phyloP scores from a whole-genome alignment of 2,888 invertebrate genomes.

The Sinhomidia bicolor region DNA sequence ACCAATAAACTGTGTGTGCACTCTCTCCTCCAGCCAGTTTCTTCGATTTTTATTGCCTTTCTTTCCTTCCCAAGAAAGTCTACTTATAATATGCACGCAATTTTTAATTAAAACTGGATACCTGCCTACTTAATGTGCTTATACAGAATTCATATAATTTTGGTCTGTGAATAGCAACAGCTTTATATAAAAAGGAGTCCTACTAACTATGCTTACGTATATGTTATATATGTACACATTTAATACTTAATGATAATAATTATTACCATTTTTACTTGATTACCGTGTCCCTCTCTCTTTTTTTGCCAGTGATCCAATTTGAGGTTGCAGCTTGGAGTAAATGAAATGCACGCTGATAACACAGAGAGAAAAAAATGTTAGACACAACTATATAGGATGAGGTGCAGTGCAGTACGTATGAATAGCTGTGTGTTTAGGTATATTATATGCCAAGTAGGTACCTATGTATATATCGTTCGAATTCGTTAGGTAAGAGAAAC shows the following conservation, averaged over 20 bases:
- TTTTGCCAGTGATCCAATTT: constrained; percentile 66
- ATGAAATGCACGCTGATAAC: constrained; percentile 19
- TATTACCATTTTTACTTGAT: constrained; percentile 72
- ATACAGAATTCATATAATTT: neutral
- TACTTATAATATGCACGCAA: neutral
- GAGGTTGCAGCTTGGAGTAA: constrained; percentile 58
- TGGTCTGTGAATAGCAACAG: neutral
- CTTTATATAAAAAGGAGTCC: neutral
- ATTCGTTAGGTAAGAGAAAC: constrained; percentile 60
- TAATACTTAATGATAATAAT: constrained; percentile 47
- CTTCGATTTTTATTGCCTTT: neutral
- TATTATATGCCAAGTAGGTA: too few species aligned
- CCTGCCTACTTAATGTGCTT: neutral
- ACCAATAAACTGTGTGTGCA: constrained; percentile 15
- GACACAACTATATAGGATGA: constrained; percentile 19
- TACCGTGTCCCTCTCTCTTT: constrained; percentile 53
- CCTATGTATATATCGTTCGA: constrained; percentile 38
- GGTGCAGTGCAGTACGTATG: neutral
- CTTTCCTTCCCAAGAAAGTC: neutral
- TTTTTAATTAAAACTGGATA: constrained; percentile 52
- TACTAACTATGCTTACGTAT: too few species aligned
- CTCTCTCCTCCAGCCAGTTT: constrained; percentile 7
- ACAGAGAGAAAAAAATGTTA: neutral
- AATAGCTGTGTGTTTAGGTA: too few species aligned
- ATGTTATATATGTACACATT: neutral